phyloP scores from a whole-genome alignment of 2,888 invertebrate genomes.

The Apomyelois bistriatella region DNA sequence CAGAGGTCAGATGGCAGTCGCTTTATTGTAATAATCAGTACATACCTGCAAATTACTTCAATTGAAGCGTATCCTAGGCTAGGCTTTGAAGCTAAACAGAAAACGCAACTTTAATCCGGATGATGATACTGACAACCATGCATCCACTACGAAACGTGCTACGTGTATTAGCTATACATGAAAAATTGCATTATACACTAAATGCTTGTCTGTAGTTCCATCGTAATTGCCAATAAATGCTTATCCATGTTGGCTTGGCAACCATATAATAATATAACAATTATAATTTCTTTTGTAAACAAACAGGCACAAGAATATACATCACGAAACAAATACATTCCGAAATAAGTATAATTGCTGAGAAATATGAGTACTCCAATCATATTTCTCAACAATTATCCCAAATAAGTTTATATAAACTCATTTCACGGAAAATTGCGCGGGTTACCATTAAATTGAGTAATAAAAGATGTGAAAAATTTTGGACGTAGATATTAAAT shows the following conservation, averaged over 20 bases:
- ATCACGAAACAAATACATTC: slow-evolving; percentile 20
- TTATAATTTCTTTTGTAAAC: slow-evolving; percentile 1
- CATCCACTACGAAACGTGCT: too few species aligned
- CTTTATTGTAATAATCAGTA: too few species aligned
- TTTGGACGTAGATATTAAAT: slow-evolving; percentile 12
- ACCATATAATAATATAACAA: background rate
- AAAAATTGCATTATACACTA: too few species aligned
- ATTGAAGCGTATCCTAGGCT: too few species aligned
- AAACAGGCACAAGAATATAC: background rate
- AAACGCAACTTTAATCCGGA: too few species aligned
- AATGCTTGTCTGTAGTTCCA: background rate
- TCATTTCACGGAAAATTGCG: slow-evolving; percentile 45
- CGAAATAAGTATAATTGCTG: slow-evolving; percentile 26
- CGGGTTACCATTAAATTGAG: slow-evolving; percentile 42
- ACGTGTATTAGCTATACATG: too few species aligned
- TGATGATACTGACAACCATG: too few species aligned
- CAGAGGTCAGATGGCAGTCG: too few species aligned
- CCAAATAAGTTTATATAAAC: slow-evolving; percentile 46
- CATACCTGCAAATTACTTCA: too few species aligned
- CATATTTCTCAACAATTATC: slow-evolving; percentile 45
- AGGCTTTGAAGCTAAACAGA: too few species aligned
- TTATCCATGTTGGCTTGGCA: too few species aligned
- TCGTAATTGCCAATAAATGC: background rate
- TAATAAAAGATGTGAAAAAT: slow-evolving; percentile 39
- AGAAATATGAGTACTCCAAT: slow-evolving; percentile 34